Conservation (phyloP, 1,140 invertebrate species). For the Drosophila lini region DNA sequence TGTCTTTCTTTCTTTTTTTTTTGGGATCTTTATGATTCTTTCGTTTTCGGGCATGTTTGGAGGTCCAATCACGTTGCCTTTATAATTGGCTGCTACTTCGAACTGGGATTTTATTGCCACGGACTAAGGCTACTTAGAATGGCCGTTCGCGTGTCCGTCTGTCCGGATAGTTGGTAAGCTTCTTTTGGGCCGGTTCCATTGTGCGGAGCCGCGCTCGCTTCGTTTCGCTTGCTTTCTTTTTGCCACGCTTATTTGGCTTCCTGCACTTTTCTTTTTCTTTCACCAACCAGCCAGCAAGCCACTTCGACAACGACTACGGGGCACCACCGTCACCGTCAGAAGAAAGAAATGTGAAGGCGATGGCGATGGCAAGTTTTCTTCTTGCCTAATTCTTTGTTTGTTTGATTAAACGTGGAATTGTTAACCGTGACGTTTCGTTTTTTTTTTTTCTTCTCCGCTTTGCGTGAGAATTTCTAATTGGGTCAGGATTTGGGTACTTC, state of each 20-base stretch:
- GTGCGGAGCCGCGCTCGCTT: conserved; percentile 44
- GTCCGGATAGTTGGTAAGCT: conserved; percentile 46
- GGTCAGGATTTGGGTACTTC: conserved; percentile 60
- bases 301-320: conserved; percentile 4
- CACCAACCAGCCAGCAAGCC: conserved; percentile 23
- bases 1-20: conserved; percentile 1
- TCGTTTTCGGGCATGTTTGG: conserved; percentile 28
- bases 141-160: conserved; percentile 14
- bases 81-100: conserved; percentile 37
- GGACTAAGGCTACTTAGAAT: conserved; percentile 43
- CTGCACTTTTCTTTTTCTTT: conserved; percentile 64
- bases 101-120: conserved; percentile 40
- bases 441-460: conserved; percentile 47
- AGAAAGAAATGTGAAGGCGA: conserved; percentile 41
- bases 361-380: conserved; percentile 38
- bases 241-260: conserved; percentile 62
- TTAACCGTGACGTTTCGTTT: conserved; percentile 72
- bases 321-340: conserved; percentile 14
- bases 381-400: conserved; percentile 61
- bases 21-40: conserved; percentile 26
- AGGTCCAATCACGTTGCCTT: conserved; percentile 40
- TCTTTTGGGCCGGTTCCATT: conserved; percentile 58
- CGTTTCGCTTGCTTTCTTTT: conserved; percentile 69
- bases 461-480: conserved; percentile 77
- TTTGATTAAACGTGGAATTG: conserved; percentile 78